phyloP scores from a whole-genome alignment of 2,888 invertebrate species.

The Tipula unca region DNA sequence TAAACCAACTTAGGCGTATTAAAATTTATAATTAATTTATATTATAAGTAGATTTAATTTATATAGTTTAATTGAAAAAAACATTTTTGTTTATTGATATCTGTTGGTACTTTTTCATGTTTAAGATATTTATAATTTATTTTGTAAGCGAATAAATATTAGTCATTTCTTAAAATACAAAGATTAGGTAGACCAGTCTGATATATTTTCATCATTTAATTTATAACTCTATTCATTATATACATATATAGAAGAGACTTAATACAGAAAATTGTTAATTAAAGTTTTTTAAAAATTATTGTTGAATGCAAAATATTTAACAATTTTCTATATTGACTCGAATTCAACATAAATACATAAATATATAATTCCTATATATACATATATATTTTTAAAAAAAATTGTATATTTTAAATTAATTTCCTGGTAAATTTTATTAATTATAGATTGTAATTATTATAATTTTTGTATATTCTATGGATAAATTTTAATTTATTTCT shows the following conservation, averaged over 20 bases:
- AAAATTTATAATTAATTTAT: not conserved
- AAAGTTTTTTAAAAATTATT: not conserved
- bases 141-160: not conserved
- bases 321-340: conserved; percentile 15
- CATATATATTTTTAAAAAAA: not conserved
- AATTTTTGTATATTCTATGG: not conserved
- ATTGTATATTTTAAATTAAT: not conserved
- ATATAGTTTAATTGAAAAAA: not conserved
- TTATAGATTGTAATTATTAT: not conserved
- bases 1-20: not conserved
- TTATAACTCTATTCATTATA: not conserved
- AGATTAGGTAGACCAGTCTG: not conserved
- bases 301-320: not conserved
- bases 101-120: not conserved
- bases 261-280: conserved; percentile 16
- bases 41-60: not conserved
- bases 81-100: not conserved
- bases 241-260: not conserved
- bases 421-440: not conserved
- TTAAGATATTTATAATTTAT: conserved; percentile 1
- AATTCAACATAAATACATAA: not conserved
- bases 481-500: not conserved
- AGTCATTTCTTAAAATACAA: not conserved
- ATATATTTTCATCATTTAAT: not conserved
- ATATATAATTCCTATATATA: not conserved